Evolutionary conservation across 1,140 invertebrate genomes (phyloP), one percentile per base, ranked within the genome.

Genomic region (Onthophagus taurus): DNA sequence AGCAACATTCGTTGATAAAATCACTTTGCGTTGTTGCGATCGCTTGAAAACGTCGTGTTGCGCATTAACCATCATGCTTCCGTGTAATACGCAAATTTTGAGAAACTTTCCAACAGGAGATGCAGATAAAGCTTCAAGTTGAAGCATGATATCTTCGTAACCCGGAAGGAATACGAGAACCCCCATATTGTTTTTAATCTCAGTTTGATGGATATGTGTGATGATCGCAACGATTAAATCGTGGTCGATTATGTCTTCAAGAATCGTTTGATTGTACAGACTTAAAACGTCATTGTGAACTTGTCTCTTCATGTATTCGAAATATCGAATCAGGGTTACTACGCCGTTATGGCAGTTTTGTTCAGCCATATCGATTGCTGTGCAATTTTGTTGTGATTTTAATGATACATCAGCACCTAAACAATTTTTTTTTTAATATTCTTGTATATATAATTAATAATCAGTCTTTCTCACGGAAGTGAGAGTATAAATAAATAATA

Each of bases 1-100:
- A 0, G 90, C 89, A 51, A 97, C 92, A 60, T 95, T 94, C 0
- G 93, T 97, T 0, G 89, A 82, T 1, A 97, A 70, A 35, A 97
- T 89, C 24, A 95, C 82, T 68, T 94, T 94, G 0, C 71, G 67
- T 8, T 75, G 76, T 2, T 64, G 55, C 2, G 16, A 66, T 0
- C 72, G 68, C n/a, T 74, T 71, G 55, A 95, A 92, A 1, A 89
- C 82, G 42, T 77, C 72, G 53, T 82, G 81, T 58, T 94, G 89
- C 58, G 90, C 85, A 3, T 68, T 53, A 0, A 77, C 82, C 57
- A 85, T 80, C 80, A 92, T 87, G 50, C 84, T 84, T 7, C 86
- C 85, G 60, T 93, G 88, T 4, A 93, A 65, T 26, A 81, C 72
- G 49, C 82, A 80, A 1, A 89, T 63, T 51, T 72, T 70, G 36